These are phyloP conservation scores for Dicaeum eximium DNA, from an alignment of 2,113 vertebrate species.

Conservation along the genomic window DNA sequence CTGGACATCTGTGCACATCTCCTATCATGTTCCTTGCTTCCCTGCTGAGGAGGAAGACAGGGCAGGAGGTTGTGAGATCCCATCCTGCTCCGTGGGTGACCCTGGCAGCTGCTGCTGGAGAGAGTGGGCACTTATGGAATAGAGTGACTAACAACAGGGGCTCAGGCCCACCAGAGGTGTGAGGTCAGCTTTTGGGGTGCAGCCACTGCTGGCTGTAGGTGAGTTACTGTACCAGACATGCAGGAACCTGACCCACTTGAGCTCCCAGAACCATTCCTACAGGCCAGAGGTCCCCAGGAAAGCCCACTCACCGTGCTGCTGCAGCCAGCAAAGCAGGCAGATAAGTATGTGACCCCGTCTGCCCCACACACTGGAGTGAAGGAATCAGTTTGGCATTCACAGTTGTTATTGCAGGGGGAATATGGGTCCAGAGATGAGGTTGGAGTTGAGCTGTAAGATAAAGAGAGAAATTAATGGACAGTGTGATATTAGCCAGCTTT, in stretches of 20 bases:
- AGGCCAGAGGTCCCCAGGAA: rapidly evolving
- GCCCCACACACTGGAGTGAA: constrained; percentile 95
- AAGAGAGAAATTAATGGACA: neutral
- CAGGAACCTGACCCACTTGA: neutral
- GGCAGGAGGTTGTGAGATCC: neutral
- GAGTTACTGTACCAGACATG: neutral
- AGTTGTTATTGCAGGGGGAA: constrained; percentile 87
- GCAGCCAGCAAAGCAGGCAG: constrained; percentile 96
- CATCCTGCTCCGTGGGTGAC: rapidly evolving
- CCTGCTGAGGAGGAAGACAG: neutral
- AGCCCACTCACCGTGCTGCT: constrained; percentile 65
- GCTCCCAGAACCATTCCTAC: neutral
- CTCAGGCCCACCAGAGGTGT: neutral
- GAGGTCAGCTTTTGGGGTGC: neutral
- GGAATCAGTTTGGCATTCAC: constrained; percentile 93
- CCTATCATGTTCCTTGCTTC: neutral
- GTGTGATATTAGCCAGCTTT: neutral
- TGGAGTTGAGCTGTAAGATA: constrained; percentile 77
- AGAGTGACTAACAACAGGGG: neutral
- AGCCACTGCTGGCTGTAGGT: neutral
- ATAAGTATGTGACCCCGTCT: constrained; percentile 93
- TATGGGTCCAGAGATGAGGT: constrained; percentile 79
- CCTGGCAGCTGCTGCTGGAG: neutral
- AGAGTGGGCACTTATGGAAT: neutral
- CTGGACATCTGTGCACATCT: neutral